Conservation (phyloP, 2,888 invertebrate species). For the Alloplasta piceator region DNA sequence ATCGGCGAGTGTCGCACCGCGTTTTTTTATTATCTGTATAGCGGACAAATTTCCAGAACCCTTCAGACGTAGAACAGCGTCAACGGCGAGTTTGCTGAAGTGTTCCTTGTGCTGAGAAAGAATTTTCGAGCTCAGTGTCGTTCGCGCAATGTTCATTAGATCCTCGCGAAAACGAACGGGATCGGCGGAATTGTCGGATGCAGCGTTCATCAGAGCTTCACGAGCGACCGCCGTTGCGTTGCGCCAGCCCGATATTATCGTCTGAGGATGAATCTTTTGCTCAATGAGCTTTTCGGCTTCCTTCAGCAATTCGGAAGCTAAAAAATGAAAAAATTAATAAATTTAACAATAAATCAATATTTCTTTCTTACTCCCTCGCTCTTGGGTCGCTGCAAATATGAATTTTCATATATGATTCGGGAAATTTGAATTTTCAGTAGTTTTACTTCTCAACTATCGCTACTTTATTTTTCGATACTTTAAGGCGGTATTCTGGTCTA, state of each 20-base stretch:
- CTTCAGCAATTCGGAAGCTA: constrained; percentile 95
- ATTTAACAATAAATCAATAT: too few relatives aligned
- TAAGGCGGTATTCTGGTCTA: too few relatives aligned
- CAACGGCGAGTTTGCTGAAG: constrained; percentile 97
- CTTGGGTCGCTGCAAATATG: too few relatives aligned
- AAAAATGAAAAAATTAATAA: constrained; percentile 70
- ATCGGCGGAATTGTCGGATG: constrained; percentile 93
- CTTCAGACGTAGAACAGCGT: constrained; percentile 97
- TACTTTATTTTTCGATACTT: too few relatives aligned
- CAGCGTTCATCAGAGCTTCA: constrained; percentile 90
- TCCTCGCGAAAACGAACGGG: constrained; percentile 92
- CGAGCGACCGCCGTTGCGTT: constrained; percentile 93
- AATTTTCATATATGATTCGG: too few relatives aligned
- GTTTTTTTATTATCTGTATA: constrained; percentile 98
- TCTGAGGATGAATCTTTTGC: constrained; percentile 98
- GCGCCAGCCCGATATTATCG: constrained; percentile 98
- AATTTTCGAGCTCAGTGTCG: constrained; percentile 99
- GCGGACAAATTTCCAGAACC: constrained; percentile 97
- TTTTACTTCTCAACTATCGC: too few relatives aligned
- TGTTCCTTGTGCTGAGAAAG: constrained; percentile 98
- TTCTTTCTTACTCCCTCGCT: too few relatives aligned
- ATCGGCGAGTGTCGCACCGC: constrained; percentile 96
- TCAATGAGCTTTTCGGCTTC: constrained; percentile 97
- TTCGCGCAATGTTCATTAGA: constrained; percentile 97
- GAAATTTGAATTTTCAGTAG: too few relatives aligned